These are phyloP conservation scores for Microplitis mediator DNA, from an alignment of 1,140 invertebrate genomes.

Conservation along the genomic window DNA sequence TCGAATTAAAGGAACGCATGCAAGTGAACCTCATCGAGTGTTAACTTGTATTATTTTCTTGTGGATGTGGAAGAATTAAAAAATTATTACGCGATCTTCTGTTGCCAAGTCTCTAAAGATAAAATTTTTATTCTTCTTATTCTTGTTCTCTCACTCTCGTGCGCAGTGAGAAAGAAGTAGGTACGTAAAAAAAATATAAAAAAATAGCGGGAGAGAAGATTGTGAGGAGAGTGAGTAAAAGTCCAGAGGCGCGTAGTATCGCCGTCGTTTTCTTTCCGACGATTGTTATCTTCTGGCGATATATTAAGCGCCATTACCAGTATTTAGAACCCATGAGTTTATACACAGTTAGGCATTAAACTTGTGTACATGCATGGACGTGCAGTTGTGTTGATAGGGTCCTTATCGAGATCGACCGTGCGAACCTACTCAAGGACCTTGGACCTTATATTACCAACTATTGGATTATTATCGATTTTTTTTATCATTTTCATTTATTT, in stretches of 20 bases:
- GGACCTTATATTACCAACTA: slow-evolving; percentile 9
- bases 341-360: not conserved
- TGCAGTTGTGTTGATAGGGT: not conserved
- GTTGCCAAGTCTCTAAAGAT: too few species aligned
- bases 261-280: slow-evolving; percentile 21
- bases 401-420: slow-evolving; percentile 30
- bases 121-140: too few species aligned
- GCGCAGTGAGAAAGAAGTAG: not conserved
- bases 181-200: not conserved
- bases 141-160: not conserved
- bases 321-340: slow-evolving; percentile 23
- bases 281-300: slow-evolving; percentile 32
- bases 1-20: not conserved
- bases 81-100: too few species aligned
- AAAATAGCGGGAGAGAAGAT: not conserved
- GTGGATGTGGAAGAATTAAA: too few species aligned
- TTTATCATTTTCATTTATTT: not conserved
- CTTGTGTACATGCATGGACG: not conserved
- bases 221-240: slow-evolving; percentile 16
- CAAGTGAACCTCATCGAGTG: not conserved
- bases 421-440: slow-evolving; percentile 12
- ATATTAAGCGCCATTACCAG: slow-evolving; percentile 33
- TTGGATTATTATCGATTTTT: not conserved
- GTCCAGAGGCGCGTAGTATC: slow-evolving; percentile 27
- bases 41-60: not conserved